Conservation (phyloP, 2,888 invertebrate species). For the Melipona beecheii region DNA sequence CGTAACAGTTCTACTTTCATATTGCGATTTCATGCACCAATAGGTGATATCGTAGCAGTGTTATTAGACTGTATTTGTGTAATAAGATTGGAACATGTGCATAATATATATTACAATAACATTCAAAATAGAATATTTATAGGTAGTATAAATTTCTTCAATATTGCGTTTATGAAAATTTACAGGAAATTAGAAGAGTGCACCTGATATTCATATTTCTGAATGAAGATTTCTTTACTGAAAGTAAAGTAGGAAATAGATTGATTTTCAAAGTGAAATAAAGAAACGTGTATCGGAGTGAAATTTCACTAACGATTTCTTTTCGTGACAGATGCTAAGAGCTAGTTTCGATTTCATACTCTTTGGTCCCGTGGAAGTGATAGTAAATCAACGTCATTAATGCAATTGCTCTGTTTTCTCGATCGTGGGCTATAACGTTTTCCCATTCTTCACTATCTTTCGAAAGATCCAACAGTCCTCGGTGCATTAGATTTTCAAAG, state of each 20-base stretch:
- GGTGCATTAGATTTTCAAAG: constrained; percentile 60
- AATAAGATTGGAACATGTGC: too few species aligned
- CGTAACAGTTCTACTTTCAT: background rate
- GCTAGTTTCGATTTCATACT: constrained; percentile 43
- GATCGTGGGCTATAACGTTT: constrained; percentile 3
- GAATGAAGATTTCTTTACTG: too few species aligned
- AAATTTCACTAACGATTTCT: background rate
- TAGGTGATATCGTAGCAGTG: background rate
- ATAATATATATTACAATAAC: too few species aligned
- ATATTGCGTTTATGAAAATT: too few species aligned
- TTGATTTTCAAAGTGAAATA: too few species aligned
- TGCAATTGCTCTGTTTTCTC: constrained; percentile 42
- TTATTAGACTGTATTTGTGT: background rate
- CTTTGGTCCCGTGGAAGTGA: constrained; percentile 66
- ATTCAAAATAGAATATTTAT: too few species aligned
- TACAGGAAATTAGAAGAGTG: too few species aligned
- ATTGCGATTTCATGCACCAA: background rate
- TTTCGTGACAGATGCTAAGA: background rate
- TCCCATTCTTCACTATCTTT: constrained; percentile 46
- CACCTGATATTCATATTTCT: too few species aligned
- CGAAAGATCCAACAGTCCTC: constrained; percentile 59
- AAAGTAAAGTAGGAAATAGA: too few species aligned
- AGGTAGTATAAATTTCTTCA: too few species aligned
- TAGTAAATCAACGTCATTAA: constrained; percentile 67
- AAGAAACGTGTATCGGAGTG: background rate